Evolutionary conservation across 2,113 vertebrate species (phyloP), one percentile per base, ranked within the genome.

Genomic region (Myotis brandtii): DNA sequence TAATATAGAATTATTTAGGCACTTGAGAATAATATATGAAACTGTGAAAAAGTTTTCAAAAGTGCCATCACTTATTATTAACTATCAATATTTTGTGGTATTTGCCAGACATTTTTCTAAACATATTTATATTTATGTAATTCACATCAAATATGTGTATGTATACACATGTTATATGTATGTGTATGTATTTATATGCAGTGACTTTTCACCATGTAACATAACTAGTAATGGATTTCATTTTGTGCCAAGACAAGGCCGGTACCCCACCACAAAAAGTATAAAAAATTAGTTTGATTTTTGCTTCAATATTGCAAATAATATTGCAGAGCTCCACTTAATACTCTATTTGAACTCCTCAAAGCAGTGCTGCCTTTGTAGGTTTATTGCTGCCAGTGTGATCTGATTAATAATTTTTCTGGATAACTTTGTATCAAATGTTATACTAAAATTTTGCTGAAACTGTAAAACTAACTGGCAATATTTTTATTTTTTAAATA

Each of bases 361-460:
- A 76, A 72, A 95, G 13, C 30, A 77, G 1, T 13, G 5, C 3
- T 77, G 4, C 1, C 10, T 66, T 93, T 2, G 5, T 40, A 64
- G 9, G 3, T 52, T 83, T 91, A 84, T 69, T 89, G 32, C 1
- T 76, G 23, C 67, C 52, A 62, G 16, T 84, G 37, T 23, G 2
- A 34, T 27, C 56, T 76, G 13, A 70, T 64, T 94, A 86, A 82
- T 34, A 6, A 59, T 23, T 93, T 93, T 81, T 95, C 37, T 56
- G 9, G 7, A 43, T 59, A 64, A 84, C 1, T 89, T 43, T 43
- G 43, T 43, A 43, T 43, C 0, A 82, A 83, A 43, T 83, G 5
- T 62, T 59, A 62, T 34, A 43, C 12, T 67, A 85, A 79, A 85
- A 56, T 37, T 81, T 20, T 84, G 27, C 3, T 46, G 27, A 76